These are phyloP conservation scores for Catotricha subobsoleta DNA, from an alignment of 2,888 invertebrate species.

Conservation along the genomic window DNA sequence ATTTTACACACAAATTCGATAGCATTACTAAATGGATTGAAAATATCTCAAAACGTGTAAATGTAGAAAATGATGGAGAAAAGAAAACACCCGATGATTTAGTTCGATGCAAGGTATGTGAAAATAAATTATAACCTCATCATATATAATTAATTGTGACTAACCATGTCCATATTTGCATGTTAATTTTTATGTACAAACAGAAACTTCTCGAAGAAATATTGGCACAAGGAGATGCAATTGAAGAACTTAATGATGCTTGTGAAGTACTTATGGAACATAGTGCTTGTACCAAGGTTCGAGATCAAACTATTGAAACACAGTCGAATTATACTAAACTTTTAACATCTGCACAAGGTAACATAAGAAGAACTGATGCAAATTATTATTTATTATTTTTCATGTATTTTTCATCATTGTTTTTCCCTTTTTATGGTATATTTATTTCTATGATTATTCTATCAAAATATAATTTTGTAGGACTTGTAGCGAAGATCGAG, in stretches of 20 bases:
- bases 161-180: slow-evolving; percentile 7
- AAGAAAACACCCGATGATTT: slow-evolving; percentile 65
- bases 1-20: slow-evolving; percentile 53
- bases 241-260: slow-evolving; percentile 72
- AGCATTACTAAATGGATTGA: slow-evolving; percentile 60
- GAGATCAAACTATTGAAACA: slow-evolving; percentile 69
- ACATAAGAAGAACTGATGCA: not conserved
- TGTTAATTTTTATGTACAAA: slow-evolving; percentile 10
- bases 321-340: slow-evolving; percentile 68
- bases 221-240: slow-evolving; percentile 49
- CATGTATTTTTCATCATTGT: not conserved
- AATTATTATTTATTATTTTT: not conserved
- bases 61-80: slow-evolving; percentile 45
- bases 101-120: slow-evolving; percentile 49
- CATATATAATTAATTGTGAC: slow-evolving; percentile 10
- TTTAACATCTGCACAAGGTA: slow-evolving; percentile 57
- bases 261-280: slow-evolving; percentile 76
- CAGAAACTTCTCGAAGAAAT: slow-evolving; percentile 58
- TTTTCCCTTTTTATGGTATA: not conserved
- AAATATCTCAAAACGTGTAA: slow-evolving; percentile 45
- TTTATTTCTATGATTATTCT: too few species aligned
- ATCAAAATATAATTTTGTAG: slow-evolving; percentile 8
- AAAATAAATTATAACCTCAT: not conserved
- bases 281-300: slow-evolving; percentile 65
- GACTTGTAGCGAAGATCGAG: slow-evolving; percentile 67